Conservation (phyloP, 2,113 vertebrate genomes). For the Rhinopithecus roxellana region DNA sequence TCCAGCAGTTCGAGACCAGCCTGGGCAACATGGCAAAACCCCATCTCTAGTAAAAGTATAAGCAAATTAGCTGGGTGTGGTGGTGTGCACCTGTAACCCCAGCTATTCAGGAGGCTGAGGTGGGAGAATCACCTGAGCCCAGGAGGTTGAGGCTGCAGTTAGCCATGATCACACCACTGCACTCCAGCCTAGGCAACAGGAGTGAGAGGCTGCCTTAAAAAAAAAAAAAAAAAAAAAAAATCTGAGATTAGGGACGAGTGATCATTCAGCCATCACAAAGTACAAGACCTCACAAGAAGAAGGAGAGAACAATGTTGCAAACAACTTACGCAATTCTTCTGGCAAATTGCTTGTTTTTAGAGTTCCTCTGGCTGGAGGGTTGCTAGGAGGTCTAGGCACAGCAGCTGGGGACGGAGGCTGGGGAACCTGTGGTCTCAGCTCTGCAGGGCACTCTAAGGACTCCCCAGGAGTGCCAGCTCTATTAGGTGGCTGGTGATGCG, state of each 20-base stretch:
- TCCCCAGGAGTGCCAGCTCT: slow-evolving; percentile 58
- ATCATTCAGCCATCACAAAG: not conserved
- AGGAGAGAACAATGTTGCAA: slow-evolving; percentile 58
- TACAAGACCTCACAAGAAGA: slow-evolving; percentile 48
- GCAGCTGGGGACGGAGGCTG: slow-evolving; percentile 72
- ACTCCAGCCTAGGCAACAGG: no score
- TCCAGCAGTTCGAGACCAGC: no score
- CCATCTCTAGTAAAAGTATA: no score
- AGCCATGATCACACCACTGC: no score
- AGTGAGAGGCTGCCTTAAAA: no score
- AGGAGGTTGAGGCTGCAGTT: no score
- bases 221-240: no score
- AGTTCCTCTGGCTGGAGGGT: slow-evolving; percentile 80
- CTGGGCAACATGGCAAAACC: no score
- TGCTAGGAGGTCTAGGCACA: slow-evolving; percentile 81
- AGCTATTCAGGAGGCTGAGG: no score
- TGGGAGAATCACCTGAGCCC: no score
- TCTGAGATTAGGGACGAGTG: not conserved
- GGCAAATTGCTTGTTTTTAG: slow-evolving; percentile 87
- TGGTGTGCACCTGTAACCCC: no score
- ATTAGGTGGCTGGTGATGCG: slow-evolving; percentile 66
- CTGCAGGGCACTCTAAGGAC: slow-evolving; percentile 65
- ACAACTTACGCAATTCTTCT: slow-evolving; percentile 86
- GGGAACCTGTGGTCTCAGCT: slow-evolving; percentile 58
- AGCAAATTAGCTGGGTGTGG: no score